Evolutionary conservation across 1,140 invertebrate genomes (phyloP).

Genomic region (Drosophila micromelanica): DNA sequence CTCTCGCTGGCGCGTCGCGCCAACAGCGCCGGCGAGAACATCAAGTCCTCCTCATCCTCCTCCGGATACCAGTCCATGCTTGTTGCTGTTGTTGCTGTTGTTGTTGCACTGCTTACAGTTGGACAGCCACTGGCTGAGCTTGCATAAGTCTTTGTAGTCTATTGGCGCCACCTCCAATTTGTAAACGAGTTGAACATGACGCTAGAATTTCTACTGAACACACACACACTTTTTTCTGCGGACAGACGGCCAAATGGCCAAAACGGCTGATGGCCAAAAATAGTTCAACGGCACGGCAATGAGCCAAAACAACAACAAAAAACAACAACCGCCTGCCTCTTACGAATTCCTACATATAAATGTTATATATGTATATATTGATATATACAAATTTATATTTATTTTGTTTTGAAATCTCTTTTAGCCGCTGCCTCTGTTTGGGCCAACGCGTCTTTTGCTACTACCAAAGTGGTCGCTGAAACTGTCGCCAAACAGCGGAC

Average conservation of each 20-base stretch:
- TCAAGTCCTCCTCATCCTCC: conserved; percentile 92
- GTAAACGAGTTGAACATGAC: conserved; percentile 77
- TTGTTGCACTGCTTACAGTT: no score
- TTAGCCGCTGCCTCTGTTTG: conserved; percentile 30
- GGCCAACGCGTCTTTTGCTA: conserved; percentile 68
- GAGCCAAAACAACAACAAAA: conserved; percentile 73
- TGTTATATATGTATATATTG: background rate
- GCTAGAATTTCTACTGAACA: conserved; percentile 52
- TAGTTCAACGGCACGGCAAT: conserved; percentile 66
- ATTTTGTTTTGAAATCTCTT: conserved; percentile 15
- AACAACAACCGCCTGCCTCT: conserved; percentile 26
- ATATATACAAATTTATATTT: conserved; percentile 19
- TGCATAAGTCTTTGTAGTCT: conserved; percentile 59
- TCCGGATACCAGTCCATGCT: conserved; percentile 88
- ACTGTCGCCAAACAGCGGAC: conserved; percentile 62
- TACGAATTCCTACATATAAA: conserved; percentile 15
- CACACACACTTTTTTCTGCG: conserved; percentile 1
- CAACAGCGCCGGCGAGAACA: conserved; percentile 93
- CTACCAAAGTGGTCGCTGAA: conserved; percentile 47
- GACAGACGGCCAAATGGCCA: conserved; percentile 13
- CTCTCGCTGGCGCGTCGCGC: conserved; percentile 92
- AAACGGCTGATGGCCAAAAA: conserved; percentile 58
- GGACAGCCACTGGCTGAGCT: conserved; percentile 21
- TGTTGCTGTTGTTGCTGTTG: no score
- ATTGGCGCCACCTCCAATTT: conserved; percentile 63